Base-by-base conservation (phyloP, 2,797 vertebrate species). In the Neosilurus hyrtlii region DNA sequence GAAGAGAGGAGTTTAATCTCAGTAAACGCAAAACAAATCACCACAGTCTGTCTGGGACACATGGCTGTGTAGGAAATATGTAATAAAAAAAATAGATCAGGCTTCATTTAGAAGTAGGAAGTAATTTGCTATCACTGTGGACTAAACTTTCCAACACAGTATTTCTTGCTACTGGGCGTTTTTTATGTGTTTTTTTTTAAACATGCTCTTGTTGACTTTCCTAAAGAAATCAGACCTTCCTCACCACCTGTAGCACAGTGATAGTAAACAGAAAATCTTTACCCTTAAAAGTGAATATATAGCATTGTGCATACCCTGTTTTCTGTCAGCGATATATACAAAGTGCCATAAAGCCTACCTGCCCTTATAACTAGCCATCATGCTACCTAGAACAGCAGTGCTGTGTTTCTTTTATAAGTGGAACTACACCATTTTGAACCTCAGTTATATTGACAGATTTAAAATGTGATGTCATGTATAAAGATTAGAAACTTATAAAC, bases 291-390 rank as follows among this genome's bases (percentile, higher is more conserved):
- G 37, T 14, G 3, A 49, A 15, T 43, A 0, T 0, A 18, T 57
- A 59, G 26, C 54, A 54, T 37, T 76, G 63, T 63, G n/a, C 59
- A 51, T 59, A 51, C 3, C 22, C 22, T 49, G n/a, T 78, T 78
- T 52, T 12, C 26, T 74, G 9, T 59, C 14, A 74, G 35, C 9
- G 10, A 20, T 16, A n/a, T 20, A 37, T 22, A 76, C 73, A 59
- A 75, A 57, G 73, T 75, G 73, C 73, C 73, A 59, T 20, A 22
- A 57, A 59, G 72, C 73, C 51, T 26, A 26, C 73, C 26, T 57
- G 74, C 57, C 74, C 61, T 75, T 24, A 24, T 24, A 43, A 76
- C 75, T 77, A 77, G 75, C 75, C 59, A 0, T 51, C 22, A 62
- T 63, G 57, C 74, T 43, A 76, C 18, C 30, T 76, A 75, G 16